Percentiles rank a stretch among this genome's conserved stretches.
These are phyloP conservation scores for Stercorarius parasiticus DNA, from an alignment of 2,113 vertebrate genomes.

Conservation along the genomic window DNA sequence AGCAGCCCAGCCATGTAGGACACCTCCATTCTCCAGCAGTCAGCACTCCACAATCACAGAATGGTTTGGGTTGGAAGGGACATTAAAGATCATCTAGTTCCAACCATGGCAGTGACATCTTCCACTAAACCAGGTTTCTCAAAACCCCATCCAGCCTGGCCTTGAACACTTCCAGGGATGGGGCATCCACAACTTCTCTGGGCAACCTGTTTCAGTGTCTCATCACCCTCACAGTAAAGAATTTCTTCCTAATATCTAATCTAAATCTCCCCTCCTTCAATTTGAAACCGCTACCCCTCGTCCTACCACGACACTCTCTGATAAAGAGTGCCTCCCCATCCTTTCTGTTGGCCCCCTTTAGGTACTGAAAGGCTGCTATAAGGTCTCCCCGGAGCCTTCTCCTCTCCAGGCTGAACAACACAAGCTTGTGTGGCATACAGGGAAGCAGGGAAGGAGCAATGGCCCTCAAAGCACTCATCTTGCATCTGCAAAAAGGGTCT, in stretches of 20 bases:
- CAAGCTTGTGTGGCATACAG: accelerated
- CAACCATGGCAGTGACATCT: background rate
- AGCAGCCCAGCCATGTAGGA: accelerated
- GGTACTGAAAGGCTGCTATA: background rate
- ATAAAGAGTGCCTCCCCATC: background rate
- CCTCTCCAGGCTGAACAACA: background rate
- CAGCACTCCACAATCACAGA: background rate
- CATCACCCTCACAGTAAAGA: background rate
- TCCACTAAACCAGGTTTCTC: background rate
- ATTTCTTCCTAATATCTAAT: background rate
- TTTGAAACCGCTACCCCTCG: background rate
- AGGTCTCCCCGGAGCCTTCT: background rate
- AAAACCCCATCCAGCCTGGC: background rate
- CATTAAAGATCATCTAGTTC: background rate
- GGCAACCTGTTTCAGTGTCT: background rate
- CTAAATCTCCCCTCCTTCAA: background rate
- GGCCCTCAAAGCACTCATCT: background rate
- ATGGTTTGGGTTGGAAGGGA: background rate
- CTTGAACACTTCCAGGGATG: background rate
- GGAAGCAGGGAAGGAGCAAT: accelerated
- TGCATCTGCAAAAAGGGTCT: too few relatives aligned
- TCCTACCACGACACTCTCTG: background rate
- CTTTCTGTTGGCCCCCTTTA: background rate
- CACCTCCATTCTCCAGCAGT: background rate
- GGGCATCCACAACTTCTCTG: background rate